These are phyloP conservation scores for Apocheima hispidaria DNA, from an alignment of 2,888 invertebrate species.

Conservation along the genomic window DNA sequence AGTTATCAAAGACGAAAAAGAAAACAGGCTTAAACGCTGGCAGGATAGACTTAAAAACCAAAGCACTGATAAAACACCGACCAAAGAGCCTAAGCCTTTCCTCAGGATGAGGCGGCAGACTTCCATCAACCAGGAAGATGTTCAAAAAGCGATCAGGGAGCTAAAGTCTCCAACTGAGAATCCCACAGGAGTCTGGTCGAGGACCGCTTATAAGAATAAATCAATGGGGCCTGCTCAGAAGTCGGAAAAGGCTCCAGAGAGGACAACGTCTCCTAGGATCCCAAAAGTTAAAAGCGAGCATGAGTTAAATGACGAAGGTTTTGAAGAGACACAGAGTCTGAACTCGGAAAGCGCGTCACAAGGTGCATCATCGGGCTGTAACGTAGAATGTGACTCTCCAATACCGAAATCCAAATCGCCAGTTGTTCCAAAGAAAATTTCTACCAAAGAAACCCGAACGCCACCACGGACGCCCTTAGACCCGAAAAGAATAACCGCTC, in stretches of 20 bases:
- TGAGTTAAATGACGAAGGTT: slow-evolving; percentile 95
- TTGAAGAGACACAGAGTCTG: slow-evolving; percentile 95
- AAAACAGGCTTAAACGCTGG: slow-evolving; percentile 88
- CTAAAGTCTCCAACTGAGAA: slow-evolving; percentile 87
- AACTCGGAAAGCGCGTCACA: slow-evolving; percentile 95
- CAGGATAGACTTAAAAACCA: slow-evolving; percentile 89
- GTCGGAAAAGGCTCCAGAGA: slow-evolving; percentile 64
- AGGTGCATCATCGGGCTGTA: slow-evolving; percentile 92
- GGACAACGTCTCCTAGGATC: slow-evolving; percentile 78
- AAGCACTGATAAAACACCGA: slow-evolving; percentile 76
- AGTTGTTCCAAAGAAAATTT: slow-evolving; percentile 79
- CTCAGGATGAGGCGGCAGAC: slow-evolving; percentile 88
- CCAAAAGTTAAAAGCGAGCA: slow-evolving; percentile 87
- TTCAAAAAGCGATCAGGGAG: slow-evolving; percentile 89
- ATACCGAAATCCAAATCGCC: slow-evolving; percentile 78
- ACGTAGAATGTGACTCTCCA: slow-evolving; percentile 87
- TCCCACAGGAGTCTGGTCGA: slow-evolving; percentile 87
- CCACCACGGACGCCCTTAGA: slow-evolving; percentile 68
- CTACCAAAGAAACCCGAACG: slow-evolving; percentile 81
- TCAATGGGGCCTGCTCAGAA: slow-evolving; percentile 60
- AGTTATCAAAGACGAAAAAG: slow-evolving; percentile 82
- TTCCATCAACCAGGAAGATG: slow-evolving; percentile 90
- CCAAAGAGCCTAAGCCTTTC: slow-evolving; percentile 77
- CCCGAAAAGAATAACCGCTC: slow-evolving; percentile 64
- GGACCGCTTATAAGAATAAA: slow-evolving; percentile 73